Evolutionary conservation across 2,888 invertebrate species (phyloP), one percentile per base, ranked within the genome.

Genomic region (Patella depressa): DNA sequence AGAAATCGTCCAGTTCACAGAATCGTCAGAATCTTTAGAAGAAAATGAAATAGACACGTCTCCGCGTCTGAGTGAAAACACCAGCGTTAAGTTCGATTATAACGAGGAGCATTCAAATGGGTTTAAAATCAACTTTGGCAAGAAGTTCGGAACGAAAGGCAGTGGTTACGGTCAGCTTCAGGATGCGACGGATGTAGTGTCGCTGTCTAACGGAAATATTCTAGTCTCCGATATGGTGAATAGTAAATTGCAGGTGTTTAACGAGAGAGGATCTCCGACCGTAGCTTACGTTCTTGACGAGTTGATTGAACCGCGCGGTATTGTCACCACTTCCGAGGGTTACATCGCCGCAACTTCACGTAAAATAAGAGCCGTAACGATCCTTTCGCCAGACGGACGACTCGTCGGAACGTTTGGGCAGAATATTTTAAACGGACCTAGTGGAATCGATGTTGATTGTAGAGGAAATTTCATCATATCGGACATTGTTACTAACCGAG

Each of bases 381-480:
- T 88, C 4, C 74, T 87, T 14, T 84, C 79, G 45, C 75, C 75
- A 12, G 74, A 80, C 15, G 87, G 87, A 2, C 79, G 82, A 14
- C 71, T 84, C 24, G 34, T 85, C 17, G 74, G 76, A 24, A 81
- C 83, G 0, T 86, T 88, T 80, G 87, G 87, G 71, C 78, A 83
- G 29, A 78, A 80, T 9, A 80, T 81, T 74, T 88, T 87, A 55
- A 81, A 84, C 55, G 82, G 84, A 72, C 88, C 89, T 1, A 83
- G 85, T 70, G 89, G 89, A 1, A 78, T 89, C 17, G 82, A 83
- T 17, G 81, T 87, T 34, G 89, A 91, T 78, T 76, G 80, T 17
- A 89, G 90, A 2, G 90, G 90, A 59, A 79, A 81, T 45, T 89
- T 92, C 72, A 89, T 92, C 19, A 92, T 93, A 3, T 91, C 92